Evolutionary conservation across 2,797 vertebrate species (phyloP), one percentile per base, ranked within the genome.

Genomic region (Sebastes taczanowskii): DNA sequence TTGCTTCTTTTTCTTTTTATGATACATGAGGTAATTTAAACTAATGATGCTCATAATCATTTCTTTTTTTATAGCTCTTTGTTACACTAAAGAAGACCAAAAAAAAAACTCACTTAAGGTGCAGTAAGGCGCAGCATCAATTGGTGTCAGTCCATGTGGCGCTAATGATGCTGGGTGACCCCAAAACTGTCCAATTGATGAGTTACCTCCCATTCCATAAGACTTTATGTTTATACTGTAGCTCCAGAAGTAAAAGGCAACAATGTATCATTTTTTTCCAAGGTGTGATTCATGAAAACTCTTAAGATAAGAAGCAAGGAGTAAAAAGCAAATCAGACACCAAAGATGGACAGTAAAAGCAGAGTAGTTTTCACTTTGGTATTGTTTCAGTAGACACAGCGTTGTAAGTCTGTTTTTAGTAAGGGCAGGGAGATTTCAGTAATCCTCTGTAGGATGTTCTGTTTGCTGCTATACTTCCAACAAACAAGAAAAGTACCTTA

Each of bases 401-500:
- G 6, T 70, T 80, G 20, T 53, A 42, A 20, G 55, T 69, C 14
- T 86, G 80, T 81, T 63, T 76, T 62, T 7, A 58, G 13, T 18
- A 55, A 60, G 70, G 64, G 64, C 71, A 66, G 29, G 22, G 68
- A 77, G 80, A 80, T 71, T 80, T 83, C 46, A 62, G 25, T 83
- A 66, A 84, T 81, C 74, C 56, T 55, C 74, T 61, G 59, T 77
- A 62, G 75, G 75, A 82, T 78, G 52, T 69, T 68, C 25, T 66
- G 9, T 87, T 84, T 83, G 46, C 56, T 10, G 27, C 66, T 55
- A 49, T 61, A 68, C 66, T 61, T 75, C 34, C 79, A 76, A 82
- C 61, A 75, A 79, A 88, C 82, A 80, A 67, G 20, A 74, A 74
- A 76, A 80, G 53, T 62, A 53, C 78, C 56, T 52, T 55, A 86